Base-by-base conservation (phyloP, 2,113 vertebrate genomes). In the Oreochromis niloticus region DNA sequence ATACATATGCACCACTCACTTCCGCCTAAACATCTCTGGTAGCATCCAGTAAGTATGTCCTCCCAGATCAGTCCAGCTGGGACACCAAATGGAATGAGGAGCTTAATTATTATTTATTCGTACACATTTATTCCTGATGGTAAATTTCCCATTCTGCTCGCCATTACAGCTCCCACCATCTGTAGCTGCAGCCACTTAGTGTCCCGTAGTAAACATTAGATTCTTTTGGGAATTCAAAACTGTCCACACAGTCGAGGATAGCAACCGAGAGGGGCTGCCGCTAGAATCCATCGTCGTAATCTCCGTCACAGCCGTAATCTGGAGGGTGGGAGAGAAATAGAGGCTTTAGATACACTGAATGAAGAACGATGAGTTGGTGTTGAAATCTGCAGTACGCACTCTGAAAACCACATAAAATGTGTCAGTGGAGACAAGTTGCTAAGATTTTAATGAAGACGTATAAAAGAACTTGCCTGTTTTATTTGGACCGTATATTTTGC, bases 301-400 rank as follows among this genome's bases (percentile, higher is more conserved):
- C 98, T 11, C 95, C 91, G 0, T 99, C 98, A 80, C 96, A 98
- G 89, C 98, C 98, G 0, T 99, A 99, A 95, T 97, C 98, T 99
- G 96, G 78, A 96, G 94, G 46, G 55, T 3, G 61, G 61, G 6
- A 85, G 11, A 73, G 4, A 66, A 5, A 73, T 2, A 3, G 63
- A 24, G 13, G 1, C 24, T 41, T 81, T 43, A 66, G 19, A 43
- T 8, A 41, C 14, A 57, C 54, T 22, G 39, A 46, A 46, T 13
- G 16, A 19, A 78, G 16, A 75, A 50, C 19, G 24, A 11, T 0
- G 24, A 13, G 36, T 7, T 46, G 2, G 8, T 46, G 14, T 34
- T 48, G 10, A 4, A 46, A n/a, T 34, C 41, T 82, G 9, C 12
- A 5, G 22, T 73, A 32, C 3, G 6, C 27, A 12, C 46, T 34